Base-by-base conservation (phyloP, 92 coral and sea anemone genomes). In the Micromussa lordhowensis region DNA sequence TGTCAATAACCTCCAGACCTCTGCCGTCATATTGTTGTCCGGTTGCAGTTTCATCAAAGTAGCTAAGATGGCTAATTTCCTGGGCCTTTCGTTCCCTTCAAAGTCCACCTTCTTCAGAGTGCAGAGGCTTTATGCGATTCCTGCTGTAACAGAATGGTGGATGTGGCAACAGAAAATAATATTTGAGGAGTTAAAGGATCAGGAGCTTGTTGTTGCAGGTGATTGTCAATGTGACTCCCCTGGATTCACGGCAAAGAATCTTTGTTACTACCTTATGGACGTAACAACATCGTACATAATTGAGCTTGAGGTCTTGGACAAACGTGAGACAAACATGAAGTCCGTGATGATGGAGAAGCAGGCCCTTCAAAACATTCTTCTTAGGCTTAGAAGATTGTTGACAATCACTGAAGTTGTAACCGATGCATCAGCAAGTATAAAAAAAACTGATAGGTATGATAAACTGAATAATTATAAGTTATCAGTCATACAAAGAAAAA, bases 181-280 rank as follows among this genome's bases (percentile, higher is more conserved):
- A 4, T 12, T 85, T 24, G 57, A 63, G 26, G 95, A 92, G 38
- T 36, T 87, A 58, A 29, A 55, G 32, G 87, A 75, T 17, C 64
- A 83, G 44, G 88, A 87, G 32, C 54, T 93, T n/a, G 87, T 87
- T 29, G 82, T 90, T 16, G 61, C 53, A 73, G 95, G 93, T 69
- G 95, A 93, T 90, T 93, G 95, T 21, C 95, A 92, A 84, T 92
- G 90, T 70, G 94, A 92, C 75, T 92, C 92, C 5, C 92, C 90
- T 28, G 91, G 93, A 2, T 73, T 58, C 35, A 90, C 83, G 19
- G 95, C 93, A 64, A 92, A 92, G 78, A 79, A 85, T 40, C 88
- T 92, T 5, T 92, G 92, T 61, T 88, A 92, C 75, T 91, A 55
- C 86, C 48, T 88, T 0, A 77, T 92, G 86, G 89, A 88, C 11